Evolutionary conservation across 2,888 invertebrate genomes (phyloP).

Genomic region (Cremastinae sp.): DNA sequence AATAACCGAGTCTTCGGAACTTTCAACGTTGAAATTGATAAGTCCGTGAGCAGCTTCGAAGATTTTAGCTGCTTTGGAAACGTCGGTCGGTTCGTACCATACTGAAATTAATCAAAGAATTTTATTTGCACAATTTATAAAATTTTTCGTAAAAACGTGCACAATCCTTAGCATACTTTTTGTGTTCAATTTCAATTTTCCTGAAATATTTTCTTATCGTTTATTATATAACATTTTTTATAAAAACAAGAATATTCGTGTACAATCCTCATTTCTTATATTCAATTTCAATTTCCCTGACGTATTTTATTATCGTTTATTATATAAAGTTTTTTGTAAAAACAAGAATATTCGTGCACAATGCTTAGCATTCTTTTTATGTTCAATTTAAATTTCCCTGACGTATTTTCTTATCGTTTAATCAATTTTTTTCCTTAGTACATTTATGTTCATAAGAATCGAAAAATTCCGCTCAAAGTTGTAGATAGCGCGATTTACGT

Average conservation of each 20-base stretch:
- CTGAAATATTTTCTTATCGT: too few species aligned
- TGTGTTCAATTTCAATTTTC: too few species aligned
- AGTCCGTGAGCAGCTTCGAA: constrained; percentile 80
- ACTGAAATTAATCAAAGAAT: constrained; percentile 85
- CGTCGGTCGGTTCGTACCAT: constrained; percentile 95
- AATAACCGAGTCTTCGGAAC: constrained; percentile 75
- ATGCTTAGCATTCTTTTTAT: too few species aligned
- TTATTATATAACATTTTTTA: too few species aligned
- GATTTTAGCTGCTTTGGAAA: constrained; percentile 88
- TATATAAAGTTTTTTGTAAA: too few species aligned
- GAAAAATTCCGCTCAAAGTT: not conserved
- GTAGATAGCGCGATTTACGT: constrained; percentile 6
- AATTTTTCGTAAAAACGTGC: not conserved
- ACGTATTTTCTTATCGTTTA: not conserved
- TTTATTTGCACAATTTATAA: not conserved
- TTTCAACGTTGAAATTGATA: constrained; percentile 47
- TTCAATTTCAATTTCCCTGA: too few species aligned
- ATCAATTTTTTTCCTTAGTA: too few species aligned
- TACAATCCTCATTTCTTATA: too few species aligned
- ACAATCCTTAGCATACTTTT: too few species aligned
- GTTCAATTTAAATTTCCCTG: not conserved
- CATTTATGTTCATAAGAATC: too few species aligned
- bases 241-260: not conserved
- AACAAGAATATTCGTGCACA: too few species aligned
- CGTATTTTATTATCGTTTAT: too few species aligned